phyloP scores from a whole-genome alignment of 1,140 invertebrate genomes.

The Drosophila bocqueti region DNA sequence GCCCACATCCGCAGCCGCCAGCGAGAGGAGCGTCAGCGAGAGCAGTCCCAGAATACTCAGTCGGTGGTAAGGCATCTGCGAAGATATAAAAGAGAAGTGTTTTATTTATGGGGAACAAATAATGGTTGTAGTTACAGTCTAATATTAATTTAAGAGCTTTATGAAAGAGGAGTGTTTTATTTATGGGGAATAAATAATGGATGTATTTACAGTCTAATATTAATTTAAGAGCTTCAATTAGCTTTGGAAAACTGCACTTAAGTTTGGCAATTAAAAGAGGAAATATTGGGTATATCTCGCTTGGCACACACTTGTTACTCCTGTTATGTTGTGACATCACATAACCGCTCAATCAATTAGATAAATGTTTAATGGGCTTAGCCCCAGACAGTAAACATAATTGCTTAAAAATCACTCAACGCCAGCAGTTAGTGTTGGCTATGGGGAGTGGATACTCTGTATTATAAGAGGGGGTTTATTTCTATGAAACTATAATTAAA shows the following conservation, averaged over 20 bases:
- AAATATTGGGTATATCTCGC: constrained; percentile 2
- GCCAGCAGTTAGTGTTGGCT: constrained; percentile 11
- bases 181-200: background rate
- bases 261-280: constrained; percentile 12
- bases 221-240: background rate
- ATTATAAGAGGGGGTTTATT: no score
- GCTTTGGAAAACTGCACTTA: background rate
- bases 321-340: constrained; percentile 53
- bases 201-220: background rate
- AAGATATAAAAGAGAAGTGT: background rate
- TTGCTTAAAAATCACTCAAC: constrained; percentile 66
- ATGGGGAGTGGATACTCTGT: constrained; percentile 13
- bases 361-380: constrained; percentile 75
- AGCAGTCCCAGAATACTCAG: constrained; percentile 19
- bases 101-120: background rate
- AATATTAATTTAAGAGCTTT: no score
- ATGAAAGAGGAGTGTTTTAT: background rate
- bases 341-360: constrained; percentile 66
- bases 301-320: constrained; percentile 22
- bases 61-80: constrained; percentile 56
- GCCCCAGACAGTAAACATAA: constrained; percentile 59
- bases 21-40: constrained; percentile 25
- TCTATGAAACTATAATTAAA: background rate
- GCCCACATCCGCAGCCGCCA: constrained; percentile 38
- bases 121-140: background rate